Base-by-base conservation (phyloP, 2,888 invertebrate species). In the Trichopria drosophilae region DNA sequence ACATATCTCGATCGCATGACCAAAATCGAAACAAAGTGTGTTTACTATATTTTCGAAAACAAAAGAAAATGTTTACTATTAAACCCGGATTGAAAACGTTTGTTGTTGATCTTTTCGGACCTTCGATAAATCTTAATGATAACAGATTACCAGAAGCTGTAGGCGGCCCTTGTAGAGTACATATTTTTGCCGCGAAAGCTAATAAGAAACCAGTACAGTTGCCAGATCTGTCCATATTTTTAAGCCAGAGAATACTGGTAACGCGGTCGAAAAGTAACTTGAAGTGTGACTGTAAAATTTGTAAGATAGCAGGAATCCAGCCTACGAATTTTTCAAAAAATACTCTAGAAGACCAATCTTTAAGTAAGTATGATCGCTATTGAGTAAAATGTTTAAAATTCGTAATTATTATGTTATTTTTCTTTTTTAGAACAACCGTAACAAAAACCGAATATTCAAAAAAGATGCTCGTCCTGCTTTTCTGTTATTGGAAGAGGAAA, bases 401-500 rank as follows among this genome's bases (percentile, higher is more conserved):
- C 18, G 7, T 31, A n/a, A 10, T 31, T 6, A 16, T 31, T 31
- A 13, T 16, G 7, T 7, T 10, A 16, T 31, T 16, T 12, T 16
- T 31, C 7, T 31, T 6, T 31, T 18, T 31, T 31, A 31, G 12
- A 7, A 31, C 31, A 31, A 31, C 5, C 31, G n/a, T 16, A 15
- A 31, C 31, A 31, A 31, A n/a, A 31, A 31, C 31, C 12, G 7
- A n/a, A 7, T 31, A 18, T 18, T 31, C 15, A 31, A 18, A 31
- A 31, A 31, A 15, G 31, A 31, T 31, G 31, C 12, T 18, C 6
- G 18, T 31, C 31, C 12, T 31, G 31, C 18, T 31, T 31, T 31
- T 31, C 31, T 31, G 31, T 31, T 6, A 31, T 31, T 31, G 31
- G 31, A 31, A 31, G 18, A 31, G 31, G 31, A 31, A 31, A 31